phyloP scores from a whole-genome alignment of 2,113 vertebrate genomes.

The Junco hyemalis region DNA sequence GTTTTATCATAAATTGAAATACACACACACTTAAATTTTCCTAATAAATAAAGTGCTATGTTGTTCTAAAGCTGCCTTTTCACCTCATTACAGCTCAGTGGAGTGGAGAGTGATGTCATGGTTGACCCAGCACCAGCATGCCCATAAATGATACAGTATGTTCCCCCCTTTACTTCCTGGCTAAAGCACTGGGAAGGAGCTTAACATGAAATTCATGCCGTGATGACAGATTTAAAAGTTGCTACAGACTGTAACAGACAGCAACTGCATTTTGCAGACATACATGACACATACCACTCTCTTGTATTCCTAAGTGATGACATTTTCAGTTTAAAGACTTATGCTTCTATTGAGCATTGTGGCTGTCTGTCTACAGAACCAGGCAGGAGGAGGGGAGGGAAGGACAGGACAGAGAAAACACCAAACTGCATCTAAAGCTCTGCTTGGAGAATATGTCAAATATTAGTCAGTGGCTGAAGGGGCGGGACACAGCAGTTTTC shows the following conservation, averaged over 20 bases:
- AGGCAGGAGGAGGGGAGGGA: conserved; percentile 50
- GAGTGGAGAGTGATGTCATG: conserved; percentile 79
- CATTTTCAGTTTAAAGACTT: conserved; percentile 93
- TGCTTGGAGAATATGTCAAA: conserved; percentile 82
- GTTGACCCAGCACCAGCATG: conserved; percentile 81
- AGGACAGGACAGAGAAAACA: conserved; percentile 65
- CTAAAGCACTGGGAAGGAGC: conserved; percentile 80
- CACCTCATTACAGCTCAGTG: conserved; percentile 81
- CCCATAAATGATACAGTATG: conserved; percentile 82
- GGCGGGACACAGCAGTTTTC: conserved; percentile 66
- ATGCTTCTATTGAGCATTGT: conserved; percentile 80
- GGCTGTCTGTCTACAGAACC: conserved; percentile 76
- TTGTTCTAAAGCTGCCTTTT: conserved; percentile 77
- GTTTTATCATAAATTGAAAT: conserved; percentile 73
- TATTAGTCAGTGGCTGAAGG: conserved; percentile 85
- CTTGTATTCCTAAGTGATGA: conserved; percentile 91
- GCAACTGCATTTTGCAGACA: conserved; percentile 89
- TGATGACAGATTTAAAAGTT: conserved; percentile 99
- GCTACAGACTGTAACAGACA: conserved; percentile 92
- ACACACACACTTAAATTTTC: conserved; percentile 66
- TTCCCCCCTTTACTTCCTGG: conserved; percentile 80
- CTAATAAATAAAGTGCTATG: conserved; percentile 78
- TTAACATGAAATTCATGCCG: conserved; percentile 84
- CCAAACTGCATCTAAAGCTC: conserved; percentile 83
- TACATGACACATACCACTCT: conserved; percentile 84